These are phyloP conservation scores for Rafetus swinhoei DNA, from an alignment of 2,113 vertebrate species.

Conservation along the genomic window DNA sequence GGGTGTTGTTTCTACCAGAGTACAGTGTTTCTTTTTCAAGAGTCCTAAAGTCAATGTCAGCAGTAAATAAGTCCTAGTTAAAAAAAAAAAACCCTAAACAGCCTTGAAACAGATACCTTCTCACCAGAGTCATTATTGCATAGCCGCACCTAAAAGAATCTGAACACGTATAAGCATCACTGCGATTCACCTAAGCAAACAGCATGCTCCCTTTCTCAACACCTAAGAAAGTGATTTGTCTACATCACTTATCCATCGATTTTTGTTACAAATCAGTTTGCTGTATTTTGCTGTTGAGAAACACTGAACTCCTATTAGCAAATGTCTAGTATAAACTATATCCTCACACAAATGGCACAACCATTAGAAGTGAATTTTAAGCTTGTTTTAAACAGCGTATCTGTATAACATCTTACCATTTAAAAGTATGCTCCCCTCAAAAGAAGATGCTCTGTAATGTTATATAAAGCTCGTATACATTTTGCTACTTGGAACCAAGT, in stretches of 20 bases:
- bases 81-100: too few relatives aligned
- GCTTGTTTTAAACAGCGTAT: neutral
- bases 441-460: neutral
- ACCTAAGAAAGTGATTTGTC: neutral
- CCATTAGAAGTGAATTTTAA: neutral
- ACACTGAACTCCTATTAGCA: neutral
- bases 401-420: neutral
- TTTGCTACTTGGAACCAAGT: neutral
- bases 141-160: neutral
- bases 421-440: neutral
- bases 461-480: neutral
- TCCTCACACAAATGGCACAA: neutral
- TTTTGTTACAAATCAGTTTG: neutral
- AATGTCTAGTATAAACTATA: neutral
- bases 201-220: neutral
- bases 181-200: neutral
- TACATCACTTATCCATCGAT: neutral
- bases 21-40: neutral
- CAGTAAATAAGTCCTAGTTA: neutral
- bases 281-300: neutral
- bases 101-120: neutral
- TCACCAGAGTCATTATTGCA: neutral
- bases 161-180: neutral
- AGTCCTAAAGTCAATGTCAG: neutral
- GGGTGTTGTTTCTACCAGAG: neutral